A percentile compares a stretch with the other conserved stretches of the same genome.
These are phyloP conservation scores for Notolepis coatsorum DNA, from an alignment of 2,797 vertebrate species.

Conservation along the genomic window DNA sequence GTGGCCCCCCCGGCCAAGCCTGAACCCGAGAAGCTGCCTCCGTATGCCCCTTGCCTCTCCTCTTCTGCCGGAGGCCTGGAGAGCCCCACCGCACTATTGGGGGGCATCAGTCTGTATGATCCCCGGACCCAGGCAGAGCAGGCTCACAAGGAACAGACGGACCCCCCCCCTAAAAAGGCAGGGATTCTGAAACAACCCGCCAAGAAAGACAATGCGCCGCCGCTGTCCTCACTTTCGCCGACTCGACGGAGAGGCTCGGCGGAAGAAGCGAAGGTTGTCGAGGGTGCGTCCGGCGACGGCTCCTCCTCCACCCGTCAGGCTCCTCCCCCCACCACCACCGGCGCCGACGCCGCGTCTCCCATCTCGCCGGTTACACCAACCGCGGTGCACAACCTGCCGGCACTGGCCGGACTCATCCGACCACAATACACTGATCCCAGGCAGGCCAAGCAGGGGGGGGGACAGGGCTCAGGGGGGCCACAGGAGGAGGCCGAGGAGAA, in stretches of 20 bases:
- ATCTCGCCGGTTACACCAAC: conserved; percentile 81
- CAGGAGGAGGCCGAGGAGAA: conserved; percentile 83
- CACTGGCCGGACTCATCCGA: conserved; percentile 91
- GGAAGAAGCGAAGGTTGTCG: conserved; percentile 62
- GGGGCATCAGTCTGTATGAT: conserved; percentile 94
- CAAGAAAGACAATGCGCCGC: conserved; percentile 79
- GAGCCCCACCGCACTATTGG: conserved; percentile 89
- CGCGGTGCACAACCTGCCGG: conserved; percentile 95
- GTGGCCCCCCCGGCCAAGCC: conserved; percentile 50
- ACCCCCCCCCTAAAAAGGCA: conserved; percentile 82
- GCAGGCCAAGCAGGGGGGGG: conserved; percentile 84
- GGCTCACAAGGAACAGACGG: conserved; percentile 73
- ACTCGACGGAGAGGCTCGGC: conserved; percentile 49
- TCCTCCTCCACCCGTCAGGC: too few species aligned
- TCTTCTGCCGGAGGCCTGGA: conserved; percentile 86
- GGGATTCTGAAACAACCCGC: conserved; percentile 82
- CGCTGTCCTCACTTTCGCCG: conserved; percentile 57
- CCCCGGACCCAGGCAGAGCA: conserved; percentile 84
- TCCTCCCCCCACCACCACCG: too few species aligned
- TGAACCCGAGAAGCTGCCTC: conserved; percentile 85
- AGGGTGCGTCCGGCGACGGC: too few species aligned
- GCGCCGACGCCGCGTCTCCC: conserved; percentile 55
- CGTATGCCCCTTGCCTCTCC: conserved; percentile 88
- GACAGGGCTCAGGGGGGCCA: conserved; percentile 68
- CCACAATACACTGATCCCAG: conserved; percentile 92